These are phyloP conservation scores for Sardinella longiceps DNA, from an alignment of 2,797 vertebrate genomes.

Conservation along the genomic window DNA sequence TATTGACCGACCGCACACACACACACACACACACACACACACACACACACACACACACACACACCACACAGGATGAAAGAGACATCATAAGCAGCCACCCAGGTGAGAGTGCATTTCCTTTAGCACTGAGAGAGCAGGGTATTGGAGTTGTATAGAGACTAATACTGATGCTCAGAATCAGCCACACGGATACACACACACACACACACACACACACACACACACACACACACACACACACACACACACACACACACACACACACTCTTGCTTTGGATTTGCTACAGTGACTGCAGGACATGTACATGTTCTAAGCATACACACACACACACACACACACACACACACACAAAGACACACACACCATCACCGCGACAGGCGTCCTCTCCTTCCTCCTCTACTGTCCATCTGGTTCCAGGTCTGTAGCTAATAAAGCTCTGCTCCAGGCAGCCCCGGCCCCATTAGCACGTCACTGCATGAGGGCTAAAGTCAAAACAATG, in stretches of 20 bases:
- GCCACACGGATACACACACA: not conserved
- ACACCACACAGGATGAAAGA: constrained; percentile 7
- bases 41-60: constrained; percentile 4
- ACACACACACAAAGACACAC: too few relatives aligned
- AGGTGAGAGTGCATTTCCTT: not conserved
- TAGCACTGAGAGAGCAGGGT: not conserved
- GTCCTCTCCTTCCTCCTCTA: not conserved
- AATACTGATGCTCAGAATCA: too few relatives aligned
- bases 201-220: too few relatives aligned
- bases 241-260: too few relatives aligned
- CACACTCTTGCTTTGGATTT: too few relatives aligned
- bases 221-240: too few relatives aligned
- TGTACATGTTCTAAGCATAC: too few relatives aligned
- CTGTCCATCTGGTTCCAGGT: not conserved
- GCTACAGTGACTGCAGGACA: too few relatives aligned
- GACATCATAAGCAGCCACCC: not conserved
- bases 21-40: not conserved
- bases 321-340: not conserved
- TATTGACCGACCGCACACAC: constrained; percentile 30
- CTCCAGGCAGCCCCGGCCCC: not conserved
- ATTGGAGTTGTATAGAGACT: too few relatives aligned
- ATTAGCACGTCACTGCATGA: not conserved
- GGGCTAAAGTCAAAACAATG: not conserved
- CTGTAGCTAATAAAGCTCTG: not conserved
- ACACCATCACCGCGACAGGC: not conserved